Base-by-base conservation (phyloP, 2,113 vertebrate genomes). In the Chaetodon trifascialis region DNA sequence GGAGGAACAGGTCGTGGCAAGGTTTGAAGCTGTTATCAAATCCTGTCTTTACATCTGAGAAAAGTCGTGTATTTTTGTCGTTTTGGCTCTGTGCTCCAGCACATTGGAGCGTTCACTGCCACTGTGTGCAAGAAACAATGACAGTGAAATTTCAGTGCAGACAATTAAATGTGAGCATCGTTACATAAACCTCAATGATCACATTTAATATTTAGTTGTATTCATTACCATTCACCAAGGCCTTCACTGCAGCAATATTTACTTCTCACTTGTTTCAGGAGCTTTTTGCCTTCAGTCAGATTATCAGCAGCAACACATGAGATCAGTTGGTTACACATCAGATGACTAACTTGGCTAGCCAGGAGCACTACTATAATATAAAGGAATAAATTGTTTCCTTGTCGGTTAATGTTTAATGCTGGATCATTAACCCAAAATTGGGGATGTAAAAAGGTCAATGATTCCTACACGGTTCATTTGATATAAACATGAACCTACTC, bases 261-360 rank as follows among this genome's bases (percentile, higher is more conserved):
- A 12, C 8, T 11, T 12, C 36, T 15, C 15, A 16, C n/a, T 59
- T 40, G 15, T 51, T 40, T 60, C 3, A 19, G 42, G n/a, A 56
- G 12, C 2, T 25, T 34, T 70, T 51, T 51, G 51, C 42, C 58
- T 38, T 46, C 15, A 49, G 62, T 15, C 4, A 16, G 34, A n/a
- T 44, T 23, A 54, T 36, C 17, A 52, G 60, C 67, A 40, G 51
- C 63, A 16, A 56, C 46, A 21, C 72, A 65, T 49, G 15, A 23
- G 76, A 84, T 38, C 46, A 16, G 52, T 3, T 66, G 15, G 11
- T 65, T 16, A 52, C 23, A 52, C 66, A 62, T 76, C 72, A 59
- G 23, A 11, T 76, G 78, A 85, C 49, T 49, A 16, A 58, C 40
- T 81, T 11, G 38, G 5, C 38, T 40, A n/a, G 36, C n/a, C 64